Evolutionary conservation across 1,140 invertebrate species (phyloP).

Genomic region (Globodera rostochiensis): DNA sequence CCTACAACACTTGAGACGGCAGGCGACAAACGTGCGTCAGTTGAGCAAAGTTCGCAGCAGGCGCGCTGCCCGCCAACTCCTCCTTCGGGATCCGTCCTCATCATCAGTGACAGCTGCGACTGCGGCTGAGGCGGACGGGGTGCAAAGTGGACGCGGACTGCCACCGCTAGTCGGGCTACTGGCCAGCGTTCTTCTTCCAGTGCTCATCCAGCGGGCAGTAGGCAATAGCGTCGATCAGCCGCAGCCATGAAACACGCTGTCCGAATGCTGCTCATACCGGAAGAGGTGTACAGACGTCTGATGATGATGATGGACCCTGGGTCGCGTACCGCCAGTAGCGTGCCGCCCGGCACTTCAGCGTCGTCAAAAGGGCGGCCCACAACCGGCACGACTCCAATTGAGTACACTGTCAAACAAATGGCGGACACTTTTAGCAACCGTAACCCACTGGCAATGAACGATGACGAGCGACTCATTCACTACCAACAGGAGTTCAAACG

Average conservation of each 20-base stretch:
- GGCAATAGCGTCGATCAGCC: not conserved
- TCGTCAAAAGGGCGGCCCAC: not conserved
- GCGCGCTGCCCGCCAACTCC: constrained; percentile 6
- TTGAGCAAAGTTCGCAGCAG: constrained; percentile 17
- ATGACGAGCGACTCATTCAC: not conserved
- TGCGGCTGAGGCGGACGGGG: constrained; percentile 10
- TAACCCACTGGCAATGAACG: not conserved
- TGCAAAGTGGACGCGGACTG: constrained; percentile 2
- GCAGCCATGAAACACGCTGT: constrained; percentile 19
- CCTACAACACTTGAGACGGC: not conserved
- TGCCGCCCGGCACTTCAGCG: no score
- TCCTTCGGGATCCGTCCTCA: not conserved
- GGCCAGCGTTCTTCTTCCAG: not conserved
- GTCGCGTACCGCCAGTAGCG: no score
- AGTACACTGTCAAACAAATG: not conserved
- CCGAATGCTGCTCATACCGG: constrained; percentile 28
- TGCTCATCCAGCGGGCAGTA: not conserved
- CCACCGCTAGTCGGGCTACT: constrained; percentile 3
- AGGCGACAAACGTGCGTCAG: constrained; percentile 22
- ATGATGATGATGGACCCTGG: not conserved
- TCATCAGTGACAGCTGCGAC: constrained; percentile 7
- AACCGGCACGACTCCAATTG: not conserved
- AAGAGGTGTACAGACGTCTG: constrained; percentile 29
- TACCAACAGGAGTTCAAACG: not conserved
- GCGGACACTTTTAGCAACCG: not conserved